Base-by-base conservation (phyloP, 2,888 invertebrate genomes). In the Neoitamus cyanurus region DNA sequence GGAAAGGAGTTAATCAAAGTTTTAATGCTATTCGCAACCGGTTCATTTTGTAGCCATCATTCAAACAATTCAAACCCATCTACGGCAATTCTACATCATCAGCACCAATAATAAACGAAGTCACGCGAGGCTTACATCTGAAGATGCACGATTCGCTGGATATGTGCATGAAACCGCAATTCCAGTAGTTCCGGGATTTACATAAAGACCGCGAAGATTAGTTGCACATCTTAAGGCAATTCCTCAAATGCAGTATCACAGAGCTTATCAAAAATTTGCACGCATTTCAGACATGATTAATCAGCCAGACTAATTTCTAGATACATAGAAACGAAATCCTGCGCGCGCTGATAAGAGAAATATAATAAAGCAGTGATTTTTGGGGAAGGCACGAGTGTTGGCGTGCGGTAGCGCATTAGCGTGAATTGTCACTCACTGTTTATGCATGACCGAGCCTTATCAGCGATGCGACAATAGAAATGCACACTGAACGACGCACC, bases 221-320 rank as follows among this genome's bases (percentile, higher is more conserved):
- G 20, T 25, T 25, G 58, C 25, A 20, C 9, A 58, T 20, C 58
- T 11, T 20, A 15, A 5, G n/a, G 20, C 36, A 37, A 73, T 11
- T 31, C n/a, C 72, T 11, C 30, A 73, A 73, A 30, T 36, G 34
- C 31, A 73, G 36, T 20, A 73, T 36, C 20, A 7, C 31, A 25
- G 3, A 20, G 28, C 48, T 48, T 58, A 58, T 48, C 78, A 78
- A 31, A 37, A 25, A 25, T 11, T 37, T 48, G 7, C 78, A 78
- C 78, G 48, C 78, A 78, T 48, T 58, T 78, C 31, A 31, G 28
- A 78, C 78, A 78, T 78, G 48, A 77, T 46, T 77, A 11, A 30
- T 25, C 77, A 77, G n/a, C n/a, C 77, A 77, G 42, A 28, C 11
- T 15, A 6, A 77, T 73, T 73, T 73, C 25, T 68, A 68, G 4